A percentile compares a stretch with the other conserved stretches of the same genome.
Evolutionary conservation across 1,140 invertebrate species (phyloP).

Genomic region (Diabrotica virgifera): DNA sequence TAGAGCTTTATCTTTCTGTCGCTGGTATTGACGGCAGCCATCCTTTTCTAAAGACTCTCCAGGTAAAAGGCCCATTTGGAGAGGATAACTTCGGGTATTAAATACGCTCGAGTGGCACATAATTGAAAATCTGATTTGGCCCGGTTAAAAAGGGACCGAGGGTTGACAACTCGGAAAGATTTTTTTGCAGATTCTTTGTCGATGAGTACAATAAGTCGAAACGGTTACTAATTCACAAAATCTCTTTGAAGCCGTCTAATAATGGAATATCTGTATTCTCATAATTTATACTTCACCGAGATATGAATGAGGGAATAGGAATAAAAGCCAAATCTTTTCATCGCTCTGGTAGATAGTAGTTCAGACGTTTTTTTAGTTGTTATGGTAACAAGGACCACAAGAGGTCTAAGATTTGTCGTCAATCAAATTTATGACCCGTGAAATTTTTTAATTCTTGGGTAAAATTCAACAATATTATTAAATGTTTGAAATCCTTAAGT

Average conservation of each 20-base stretch:
- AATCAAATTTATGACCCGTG: neutral
- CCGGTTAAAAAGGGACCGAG: neutral
- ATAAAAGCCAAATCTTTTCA: too few species aligned
- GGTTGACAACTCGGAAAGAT: neutral
- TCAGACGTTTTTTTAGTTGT: neutral
- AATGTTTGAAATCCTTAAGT: too few species aligned
- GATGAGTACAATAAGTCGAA: neutral
- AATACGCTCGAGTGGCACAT: neutral
- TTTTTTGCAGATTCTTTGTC: neutral
- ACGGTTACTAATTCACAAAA: neutral
- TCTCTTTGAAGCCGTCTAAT: neutral
- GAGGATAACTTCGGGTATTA: neutral
- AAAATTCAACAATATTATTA: too few species aligned
- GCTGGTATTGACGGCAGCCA: constrained; percentile 1
- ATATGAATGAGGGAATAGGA: neutral
- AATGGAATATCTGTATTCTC: neutral
- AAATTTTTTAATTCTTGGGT: neutral
- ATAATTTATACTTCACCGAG: neutral
- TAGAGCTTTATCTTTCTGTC: neutral
- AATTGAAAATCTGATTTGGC: constrained; percentile 2
- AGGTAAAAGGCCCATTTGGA: neutral
- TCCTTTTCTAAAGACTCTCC: neutral
- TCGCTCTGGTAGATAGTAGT: neutral
- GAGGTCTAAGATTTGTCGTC: neutral
- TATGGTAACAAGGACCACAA: neutral